These are phyloP conservation scores for Zygogramma bicolorata DNA, from an alignment of 2,888 invertebrate species.

Conservation along the genomic window DNA sequence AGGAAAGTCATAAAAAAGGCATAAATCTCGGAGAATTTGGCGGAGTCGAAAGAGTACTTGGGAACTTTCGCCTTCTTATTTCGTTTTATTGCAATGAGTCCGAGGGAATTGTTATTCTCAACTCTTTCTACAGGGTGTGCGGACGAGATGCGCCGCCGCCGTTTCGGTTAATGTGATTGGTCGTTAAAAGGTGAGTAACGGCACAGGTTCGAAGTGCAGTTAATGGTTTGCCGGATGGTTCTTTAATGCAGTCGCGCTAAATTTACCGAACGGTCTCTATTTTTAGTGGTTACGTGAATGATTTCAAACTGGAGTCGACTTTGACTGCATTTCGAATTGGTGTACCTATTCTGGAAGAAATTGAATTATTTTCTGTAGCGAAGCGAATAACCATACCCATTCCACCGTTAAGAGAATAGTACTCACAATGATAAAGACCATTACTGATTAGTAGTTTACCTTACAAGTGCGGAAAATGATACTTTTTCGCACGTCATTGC, in stretches of 20 bases:
- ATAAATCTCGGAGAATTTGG: constrained; percentile 38
- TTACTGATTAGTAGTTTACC: too few species aligned
- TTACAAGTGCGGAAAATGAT: too few species aligned
- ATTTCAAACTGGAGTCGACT: too few species aligned
- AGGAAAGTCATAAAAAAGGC: constrained; percentile 39
- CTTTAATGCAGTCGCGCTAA: background rate
- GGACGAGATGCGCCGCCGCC: background rate
- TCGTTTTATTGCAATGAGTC: constrained; percentile 36
- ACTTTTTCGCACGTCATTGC: too few species aligned
- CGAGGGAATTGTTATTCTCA: constrained; percentile 22
- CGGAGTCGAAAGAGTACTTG: constrained; percentile 34
- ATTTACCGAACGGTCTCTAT: background rate
- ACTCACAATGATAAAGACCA: too few species aligned
- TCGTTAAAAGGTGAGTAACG: background rate
- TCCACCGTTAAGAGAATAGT: too few species aligned
- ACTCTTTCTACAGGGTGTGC: constrained; percentile 22
- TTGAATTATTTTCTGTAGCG: too few species aligned
- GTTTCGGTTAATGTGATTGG: background rate
- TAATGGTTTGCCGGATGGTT: background rate
- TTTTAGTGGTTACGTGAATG: background rate
- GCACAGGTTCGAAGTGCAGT: background rate
- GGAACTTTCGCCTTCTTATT: constrained; percentile 30
- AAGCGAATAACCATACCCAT: too few species aligned
- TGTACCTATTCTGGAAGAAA: too few species aligned
- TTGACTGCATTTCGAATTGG: too few species aligned